phyloP scores from a whole-genome alignment of 2,113 vertebrate species.

The Amazona guildingii region DNA sequence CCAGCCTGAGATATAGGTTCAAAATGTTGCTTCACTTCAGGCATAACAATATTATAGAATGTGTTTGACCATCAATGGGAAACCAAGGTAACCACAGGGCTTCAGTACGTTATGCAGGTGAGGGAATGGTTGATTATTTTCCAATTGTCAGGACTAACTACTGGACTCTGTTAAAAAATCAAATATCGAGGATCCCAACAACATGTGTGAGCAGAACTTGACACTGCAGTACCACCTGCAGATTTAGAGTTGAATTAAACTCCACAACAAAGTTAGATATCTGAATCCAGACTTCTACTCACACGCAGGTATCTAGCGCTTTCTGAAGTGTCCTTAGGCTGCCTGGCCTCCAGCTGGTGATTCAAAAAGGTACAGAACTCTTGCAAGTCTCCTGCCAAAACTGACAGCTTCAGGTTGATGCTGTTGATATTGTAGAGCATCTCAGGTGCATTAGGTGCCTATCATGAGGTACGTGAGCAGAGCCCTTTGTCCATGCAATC shows the following conservation, averaged over 20 bases:
- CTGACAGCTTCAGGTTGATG: background rate
- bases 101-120: background rate
- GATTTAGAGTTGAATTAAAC: background rate
- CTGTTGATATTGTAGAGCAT: background rate
- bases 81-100: background rate
- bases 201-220: background rate
- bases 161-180: background rate
- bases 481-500: background rate
- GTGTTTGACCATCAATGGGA: background rate
- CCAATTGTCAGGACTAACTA: background rate
- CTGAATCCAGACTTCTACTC: background rate
- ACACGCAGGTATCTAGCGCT: background rate
- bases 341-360: background rate
- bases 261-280: background rate
- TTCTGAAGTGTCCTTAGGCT: background rate
- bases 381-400: background rate
- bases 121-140: background rate
- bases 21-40: background rate
- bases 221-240: background rate
- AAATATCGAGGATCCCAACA: background rate
- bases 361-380: background rate
- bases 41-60: background rate
- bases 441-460: background rate
- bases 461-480: fast-evolving
- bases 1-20: background rate